Conservation (phyloP, 2,113 vertebrate genomes). For the Petaurus breviceps region DNA sequence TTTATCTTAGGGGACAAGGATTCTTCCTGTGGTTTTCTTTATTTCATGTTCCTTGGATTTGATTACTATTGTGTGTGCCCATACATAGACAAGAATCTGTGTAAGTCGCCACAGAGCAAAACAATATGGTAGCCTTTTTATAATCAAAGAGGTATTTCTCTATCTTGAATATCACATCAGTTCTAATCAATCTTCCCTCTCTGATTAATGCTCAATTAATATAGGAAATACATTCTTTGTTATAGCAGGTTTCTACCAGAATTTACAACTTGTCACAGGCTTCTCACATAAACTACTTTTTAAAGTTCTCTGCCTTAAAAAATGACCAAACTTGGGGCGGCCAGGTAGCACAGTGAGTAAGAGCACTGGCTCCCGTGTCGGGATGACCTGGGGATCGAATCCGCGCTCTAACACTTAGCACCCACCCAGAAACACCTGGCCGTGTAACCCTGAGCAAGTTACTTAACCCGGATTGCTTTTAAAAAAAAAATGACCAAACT, state of each 20-base stretch:
- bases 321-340: too few relatives aligned
- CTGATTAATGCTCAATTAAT: background rate
- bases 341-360: too few relatives aligned
- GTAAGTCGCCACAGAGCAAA: background rate
- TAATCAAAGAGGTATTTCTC: background rate
- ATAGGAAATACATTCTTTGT: background rate
- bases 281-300: background rate
- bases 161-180: background rate
- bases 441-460: too few relatives aligned
- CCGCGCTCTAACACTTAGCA: too few relatives aligned
- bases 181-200: background rate
- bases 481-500: too few relatives aligned
- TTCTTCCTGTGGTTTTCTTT: background rate
- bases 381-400: too few relatives aligned
- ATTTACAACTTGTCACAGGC: background rate
- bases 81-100: background rate
- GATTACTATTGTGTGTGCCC: background rate
- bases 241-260: background rate
- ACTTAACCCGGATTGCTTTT: too few relatives aligned
- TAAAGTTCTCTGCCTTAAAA: background rate
- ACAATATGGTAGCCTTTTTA: constrained; percentile 11
- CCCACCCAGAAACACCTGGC: too few relatives aligned
- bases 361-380: too few relatives aligned
- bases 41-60: background rate
- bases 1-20: background rate